Evolutionary conservation across 2,797 vertebrate species (phyloP), one percentile per base, ranked within the genome.

Genomic region (Oreonectes daqikongensis): DNA sequence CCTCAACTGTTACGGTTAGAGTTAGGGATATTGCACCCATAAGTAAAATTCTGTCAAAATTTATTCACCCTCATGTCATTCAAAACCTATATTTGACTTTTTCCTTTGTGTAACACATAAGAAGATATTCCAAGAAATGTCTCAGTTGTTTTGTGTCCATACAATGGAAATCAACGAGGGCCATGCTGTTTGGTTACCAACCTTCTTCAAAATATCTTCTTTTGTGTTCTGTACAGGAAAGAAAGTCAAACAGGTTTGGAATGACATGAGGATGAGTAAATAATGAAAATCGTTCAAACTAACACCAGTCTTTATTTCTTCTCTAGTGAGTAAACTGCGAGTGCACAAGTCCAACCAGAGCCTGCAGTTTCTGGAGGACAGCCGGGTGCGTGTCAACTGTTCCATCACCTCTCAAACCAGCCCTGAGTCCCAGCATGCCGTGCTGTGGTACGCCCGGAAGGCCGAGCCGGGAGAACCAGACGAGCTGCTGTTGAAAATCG

Each of bases 401-500:
- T 94, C 95, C 0, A 91, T 99, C 85, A 88, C 92, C 26, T 93
- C 95, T 0, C 96, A 97, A 92, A 98, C 95, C 81, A 95, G 93
- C 87, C 88, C 86, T 0, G 95, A 98, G 84, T 96, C 97, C 0
- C 96, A 96, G 87, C 95, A 97, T 0, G 93, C 96, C 0, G 96
- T 99, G 78, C 88, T 96, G 48, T 99, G 97, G 97, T 98, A 97
- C 0, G 95, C 97, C 40, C 94, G 95, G 79, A 93, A 94, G 0
- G 93, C 93, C 0, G 90, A 94, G 0, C 93, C 94, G 0, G 95
- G 94, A 0, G 95, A 95, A 22, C 94, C 94, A 1, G 95, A 96
- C 10, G 97, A 97, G 89, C 95, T 99, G 74, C 95, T 99, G 81
- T 91, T 99, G 84, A 94, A 95, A 61, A 96, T 97, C 12, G 95